These are phyloP conservation scores for Pteronura brasiliensis DNA, from an alignment of 2,113 vertebrate genomes.

Conservation along the genomic window DNA sequence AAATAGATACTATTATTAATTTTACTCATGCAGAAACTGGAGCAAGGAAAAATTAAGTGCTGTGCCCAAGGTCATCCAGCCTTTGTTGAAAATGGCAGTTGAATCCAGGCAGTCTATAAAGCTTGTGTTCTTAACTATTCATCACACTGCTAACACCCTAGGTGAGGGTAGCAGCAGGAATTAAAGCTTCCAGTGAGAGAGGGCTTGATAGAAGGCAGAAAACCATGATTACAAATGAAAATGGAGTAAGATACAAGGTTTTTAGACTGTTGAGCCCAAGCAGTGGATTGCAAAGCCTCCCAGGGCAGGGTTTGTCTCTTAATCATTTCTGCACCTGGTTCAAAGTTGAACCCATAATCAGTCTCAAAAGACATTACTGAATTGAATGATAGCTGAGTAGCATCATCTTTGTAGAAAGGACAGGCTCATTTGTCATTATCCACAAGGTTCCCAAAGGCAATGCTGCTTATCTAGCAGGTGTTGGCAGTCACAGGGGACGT, in stretches of 20 bases:
- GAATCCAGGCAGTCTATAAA: neutral
- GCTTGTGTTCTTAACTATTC: neutral
- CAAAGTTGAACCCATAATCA: slow-evolving; percentile 14
- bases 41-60: slow-evolving; percentile 1
- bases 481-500: slow-evolving; percentile 3
- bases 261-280: neutral
- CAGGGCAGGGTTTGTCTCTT: neutral
- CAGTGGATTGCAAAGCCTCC: neutral
- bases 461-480: slow-evolving; percentile 40
- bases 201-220: neutral
- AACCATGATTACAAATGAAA: slow-evolving; percentile 36
- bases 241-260: neutral
- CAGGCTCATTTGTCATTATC: slow-evolving; percentile 42
- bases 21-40: slow-evolving; percentile 33
- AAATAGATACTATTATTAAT: slow-evolving; percentile 9
- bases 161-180: neutral
- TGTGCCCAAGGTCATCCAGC: neutral
- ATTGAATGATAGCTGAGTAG: slow-evolving; percentile 29
- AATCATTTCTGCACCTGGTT: slow-evolving; percentile 46
- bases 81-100: neutral
- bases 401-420: slow-evolving; percentile 25
- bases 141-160: neutral
- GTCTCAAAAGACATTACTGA: slow-evolving; percentile 28
- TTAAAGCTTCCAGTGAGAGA: slow-evolving; percentile 10
- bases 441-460: neutral